phyloP scores from a whole-genome alignment of 2,113 vertebrate genomes.

The Oceanites oceanicus region DNA sequence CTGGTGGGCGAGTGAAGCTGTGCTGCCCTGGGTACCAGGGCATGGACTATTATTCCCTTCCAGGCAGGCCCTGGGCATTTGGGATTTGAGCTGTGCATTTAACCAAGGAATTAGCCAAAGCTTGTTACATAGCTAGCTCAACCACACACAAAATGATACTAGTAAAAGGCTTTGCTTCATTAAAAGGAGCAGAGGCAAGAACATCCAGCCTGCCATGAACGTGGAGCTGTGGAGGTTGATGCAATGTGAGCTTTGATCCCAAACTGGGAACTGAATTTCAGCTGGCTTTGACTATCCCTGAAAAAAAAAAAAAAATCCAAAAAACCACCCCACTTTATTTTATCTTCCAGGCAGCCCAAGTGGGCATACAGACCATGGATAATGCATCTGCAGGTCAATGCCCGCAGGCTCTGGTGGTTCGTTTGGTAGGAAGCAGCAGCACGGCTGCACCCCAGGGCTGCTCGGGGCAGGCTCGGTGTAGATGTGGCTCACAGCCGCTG shows the following conservation, averaged over 20 bases:
- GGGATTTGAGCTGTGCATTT: neutral
- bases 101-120: neutral
- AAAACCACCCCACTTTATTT: rapidly evolving
- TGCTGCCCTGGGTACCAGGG: neutral
- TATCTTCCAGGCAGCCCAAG: neutral
- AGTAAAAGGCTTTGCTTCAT: neutral
- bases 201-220: rapidly evolving
- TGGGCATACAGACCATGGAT: rapidly evolving
- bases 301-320: rapidly evolving
- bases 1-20: neutral
- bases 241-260: rapidly evolving
- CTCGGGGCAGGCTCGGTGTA: neutral
- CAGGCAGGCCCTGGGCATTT: neutral
- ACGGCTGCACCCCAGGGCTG: neutral
- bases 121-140: neutral
- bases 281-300: neutral
- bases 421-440: neutral
- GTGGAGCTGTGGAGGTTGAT: rapidly evolving
- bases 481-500: neutral
- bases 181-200: neutral
- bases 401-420: rapidly evolving
- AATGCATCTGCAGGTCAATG: neutral
- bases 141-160: too few species aligned
- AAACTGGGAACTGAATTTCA: neutral
- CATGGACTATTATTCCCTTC: neutral